A percentile compares a stretch with the other conserved stretches of the same genome.
Evolutionary conservation across 2,888 invertebrate genomes (phyloP).

Genomic region (Bedellia somnulentella): DNA sequence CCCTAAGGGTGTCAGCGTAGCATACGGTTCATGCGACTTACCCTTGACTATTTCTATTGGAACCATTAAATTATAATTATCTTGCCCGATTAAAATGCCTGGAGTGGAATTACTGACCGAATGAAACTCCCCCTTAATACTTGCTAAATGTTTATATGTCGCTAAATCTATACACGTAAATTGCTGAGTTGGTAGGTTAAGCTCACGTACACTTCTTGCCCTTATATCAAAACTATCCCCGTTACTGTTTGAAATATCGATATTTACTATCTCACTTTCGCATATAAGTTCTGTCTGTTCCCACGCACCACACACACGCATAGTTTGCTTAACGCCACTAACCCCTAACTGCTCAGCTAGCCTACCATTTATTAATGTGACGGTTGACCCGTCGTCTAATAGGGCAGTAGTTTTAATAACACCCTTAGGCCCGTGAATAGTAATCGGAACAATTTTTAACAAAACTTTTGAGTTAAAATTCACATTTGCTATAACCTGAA

Average conservation of each 20-base stretch:
- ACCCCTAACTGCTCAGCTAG: not conserved
- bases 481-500: not conserved
- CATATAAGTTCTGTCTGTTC: constrained; percentile 1
- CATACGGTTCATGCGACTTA: constrained; percentile 1
- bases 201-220: constrained; percentile 1
- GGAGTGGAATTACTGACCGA: not conserved
- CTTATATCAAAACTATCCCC: not conserved
- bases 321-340: not conserved
- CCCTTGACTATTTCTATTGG: not conserved
- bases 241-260: not conserved
- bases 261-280: not conserved
- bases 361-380: not conserved
- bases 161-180: not conserved
- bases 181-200: constrained; percentile 1
- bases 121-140: not conserved
- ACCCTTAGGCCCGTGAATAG: constrained; percentile 12
- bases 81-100: constrained; percentile 2
- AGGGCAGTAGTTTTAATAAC: constrained; percentile 2
- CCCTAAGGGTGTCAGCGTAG: constrained; percentile 1
- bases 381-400: not conserved
- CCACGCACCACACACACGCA: constrained; percentile 5
- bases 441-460: constrained; percentile 12
- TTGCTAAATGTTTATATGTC: not conserved
- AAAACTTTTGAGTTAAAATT: constrained; percentile 6
- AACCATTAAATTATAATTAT: constrained; percentile 1